Evolutionary conservation across 2,113 vertebrate genomes (phyloP).

Genomic region (Porphyrio hochstetteri): DNA sequence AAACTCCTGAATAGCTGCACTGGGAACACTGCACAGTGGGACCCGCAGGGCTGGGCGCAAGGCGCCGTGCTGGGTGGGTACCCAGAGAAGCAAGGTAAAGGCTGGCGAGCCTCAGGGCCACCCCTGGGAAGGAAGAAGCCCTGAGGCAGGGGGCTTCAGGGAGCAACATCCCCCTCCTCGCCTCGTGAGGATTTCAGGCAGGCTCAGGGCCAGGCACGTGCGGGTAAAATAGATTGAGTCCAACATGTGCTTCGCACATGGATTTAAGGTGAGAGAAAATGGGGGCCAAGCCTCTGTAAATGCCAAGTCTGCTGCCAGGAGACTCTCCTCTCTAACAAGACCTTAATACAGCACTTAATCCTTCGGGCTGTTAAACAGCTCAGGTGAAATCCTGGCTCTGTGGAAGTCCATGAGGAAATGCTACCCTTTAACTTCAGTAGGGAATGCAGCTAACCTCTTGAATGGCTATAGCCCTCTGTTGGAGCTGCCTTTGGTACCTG

Average conservation of each 20-base stretch:
- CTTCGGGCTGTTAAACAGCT: not conserved
- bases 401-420: not conserved
- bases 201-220: not conserved
- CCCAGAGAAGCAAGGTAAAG: rapidly evolving
- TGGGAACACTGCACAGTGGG: not conserved
- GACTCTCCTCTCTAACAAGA: not conserved
- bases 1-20: not conserved
- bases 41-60: rapidly evolving
- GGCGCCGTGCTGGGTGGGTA: rapidly evolving
- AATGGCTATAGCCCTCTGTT: not conserved
- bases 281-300: not conserved
- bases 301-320: not conserved
- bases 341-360: not conserved
- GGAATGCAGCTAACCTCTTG: not conserved
- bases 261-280: not conserved
- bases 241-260: not conserved
- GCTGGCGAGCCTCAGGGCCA: rapidly evolving
- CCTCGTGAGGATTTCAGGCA: not conserved
- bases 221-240: not conserved
- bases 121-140: not conserved
- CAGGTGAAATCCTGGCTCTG: not conserved
- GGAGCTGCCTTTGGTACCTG: not conserved
- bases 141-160: not conserved
- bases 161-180: not conserved
- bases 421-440: not conserved